A percentile compares a stretch with the other conserved stretches of the same genome.
Evolutionary conservation across 2,888 invertebrate genomes (phyloP).

Genomic region (Gymnoscelis rufifasciata): DNA sequence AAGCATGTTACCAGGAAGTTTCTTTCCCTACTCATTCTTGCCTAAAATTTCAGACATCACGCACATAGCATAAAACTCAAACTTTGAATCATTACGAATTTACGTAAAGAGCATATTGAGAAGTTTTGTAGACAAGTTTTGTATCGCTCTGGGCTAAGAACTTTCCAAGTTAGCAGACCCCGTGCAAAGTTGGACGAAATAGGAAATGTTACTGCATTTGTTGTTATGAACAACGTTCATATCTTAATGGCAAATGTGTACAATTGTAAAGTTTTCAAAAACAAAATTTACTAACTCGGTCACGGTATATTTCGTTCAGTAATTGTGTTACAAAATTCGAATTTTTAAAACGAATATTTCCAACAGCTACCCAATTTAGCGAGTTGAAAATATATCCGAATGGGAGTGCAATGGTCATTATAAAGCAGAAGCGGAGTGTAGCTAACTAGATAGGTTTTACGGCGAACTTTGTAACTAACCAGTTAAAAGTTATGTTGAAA

Average conservation of each 20-base stretch:
- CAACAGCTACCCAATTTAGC: no score
- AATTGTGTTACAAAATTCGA: no score
- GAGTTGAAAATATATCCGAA: no score
- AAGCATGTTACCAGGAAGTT: no score
- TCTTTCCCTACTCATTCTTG: no score
- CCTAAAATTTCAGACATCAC: no score
- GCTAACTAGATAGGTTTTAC: constrained; percentile 2
- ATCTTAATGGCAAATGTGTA: background rate
- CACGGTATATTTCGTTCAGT: background rate
- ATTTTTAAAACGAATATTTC: no score
- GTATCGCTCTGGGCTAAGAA: background rate
- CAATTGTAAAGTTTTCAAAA: background rate
- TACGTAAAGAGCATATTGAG: background rate
- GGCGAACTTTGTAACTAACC: constrained; percentile 28
- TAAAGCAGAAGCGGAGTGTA: background rate
- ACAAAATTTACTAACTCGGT: background rate
- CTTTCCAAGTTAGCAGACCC: background rate
- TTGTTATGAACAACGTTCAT: background rate
- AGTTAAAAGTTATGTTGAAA: constrained; percentile 34
- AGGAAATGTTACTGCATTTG: background rate
- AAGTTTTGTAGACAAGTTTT: background rate
- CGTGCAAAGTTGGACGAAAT: background rate
- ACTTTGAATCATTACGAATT: background rate
- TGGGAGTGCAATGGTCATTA: background rate
- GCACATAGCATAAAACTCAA: background rate